Percentiles rank a stretch among this genome's conserved stretches.
phyloP scores from a whole-genome alignment of 2,888 invertebrate genomes.

The Argyresthia goedartella region DNA sequence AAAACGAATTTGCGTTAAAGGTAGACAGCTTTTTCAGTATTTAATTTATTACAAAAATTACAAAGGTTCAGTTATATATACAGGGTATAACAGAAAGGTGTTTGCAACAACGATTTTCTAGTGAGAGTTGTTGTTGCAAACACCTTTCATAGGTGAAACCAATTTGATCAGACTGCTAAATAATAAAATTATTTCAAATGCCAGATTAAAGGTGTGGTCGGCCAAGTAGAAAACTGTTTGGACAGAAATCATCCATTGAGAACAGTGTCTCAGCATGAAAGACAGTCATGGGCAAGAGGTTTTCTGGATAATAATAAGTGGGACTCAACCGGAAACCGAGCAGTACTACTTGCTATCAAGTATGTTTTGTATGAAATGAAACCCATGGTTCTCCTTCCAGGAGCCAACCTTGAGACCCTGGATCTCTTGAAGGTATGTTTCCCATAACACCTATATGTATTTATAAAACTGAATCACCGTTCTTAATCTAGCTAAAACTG shows the following conservation, averaged over 20 bases:
- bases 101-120: too few species aligned
- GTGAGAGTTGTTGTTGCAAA: too few species aligned
- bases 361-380: slow-evolving; percentile 28
- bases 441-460: too few species aligned
- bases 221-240: slow-evolving; percentile 18
- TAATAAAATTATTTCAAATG: background rate
- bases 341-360: slow-evolving; percentile 27
- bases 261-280: background rate
- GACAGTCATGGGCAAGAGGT: background rate
- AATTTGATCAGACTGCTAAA: too few species aligned
- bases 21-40: too few species aligned
- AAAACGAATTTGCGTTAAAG: too few species aligned
- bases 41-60: too few species aligned
- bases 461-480: too few species aligned
- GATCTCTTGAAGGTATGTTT: slow-evolving; percentile 33
- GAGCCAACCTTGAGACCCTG: slow-evolving; percentile 29
- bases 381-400: slow-evolving; percentile 20
- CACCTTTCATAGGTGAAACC: too few species aligned
- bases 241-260: slow-evolving; percentile 9
- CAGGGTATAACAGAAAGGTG: too few species aligned
- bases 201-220: slow-evolving; percentile 22
- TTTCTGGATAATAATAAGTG: slow-evolving; percentile 2
- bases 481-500: too few species aligned
- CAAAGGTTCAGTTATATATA: too few species aligned
- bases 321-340: background rate